These are phyloP conservation scores for Alloscopus bannaensis DNA, from an alignment of 2,888 invertebrate species.

Conservation along the genomic window DNA sequence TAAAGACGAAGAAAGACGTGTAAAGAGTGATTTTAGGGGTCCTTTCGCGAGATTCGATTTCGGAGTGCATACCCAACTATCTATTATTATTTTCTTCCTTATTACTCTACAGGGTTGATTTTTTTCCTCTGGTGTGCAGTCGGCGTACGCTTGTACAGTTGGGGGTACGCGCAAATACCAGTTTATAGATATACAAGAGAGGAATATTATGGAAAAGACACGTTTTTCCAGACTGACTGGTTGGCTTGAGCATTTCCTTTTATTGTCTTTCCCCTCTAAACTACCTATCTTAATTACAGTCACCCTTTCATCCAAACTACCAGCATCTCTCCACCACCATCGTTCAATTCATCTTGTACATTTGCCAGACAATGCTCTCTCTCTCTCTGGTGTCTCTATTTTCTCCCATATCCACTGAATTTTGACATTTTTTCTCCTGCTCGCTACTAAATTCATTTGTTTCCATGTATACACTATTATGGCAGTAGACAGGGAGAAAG, in stretches of 20 bases:
- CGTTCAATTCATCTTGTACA: conserved; percentile 46
- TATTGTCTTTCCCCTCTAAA: conserved; percentile 38
- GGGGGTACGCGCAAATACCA: too few species aligned
- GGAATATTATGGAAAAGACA: conserved; percentile 5
- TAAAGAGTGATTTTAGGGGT: conserved; percentile 33
- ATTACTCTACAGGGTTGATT: background rate
- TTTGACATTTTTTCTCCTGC: background rate
- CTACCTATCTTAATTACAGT: conserved; percentile 71
- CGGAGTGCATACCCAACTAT: conserved; percentile 26
- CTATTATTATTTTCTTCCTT: conserved; percentile 42
- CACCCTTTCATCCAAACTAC: conserved; percentile 66
- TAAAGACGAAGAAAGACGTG: too few species aligned
- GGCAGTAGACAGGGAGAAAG: too few species aligned
- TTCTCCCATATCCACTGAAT: background rate
- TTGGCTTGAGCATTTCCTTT: conserved; percentile 29
- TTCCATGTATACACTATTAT: conserved; percentile 14
- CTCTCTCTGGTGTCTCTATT: conserved; percentile 1
- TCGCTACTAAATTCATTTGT: conserved; percentile 20
- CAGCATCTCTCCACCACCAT: conserved; percentile 45
- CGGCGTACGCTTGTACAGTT: too few species aligned
- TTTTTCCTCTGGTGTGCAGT: background rate
- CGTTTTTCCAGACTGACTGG: conserved; percentile 25
- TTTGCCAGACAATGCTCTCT: conserved; percentile 12
- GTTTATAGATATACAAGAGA: background rate
- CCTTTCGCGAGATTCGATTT: conserved; percentile 50